Conservation (phyloP, 2,888 invertebrate species). For the Operophtera brumata region DNA sequence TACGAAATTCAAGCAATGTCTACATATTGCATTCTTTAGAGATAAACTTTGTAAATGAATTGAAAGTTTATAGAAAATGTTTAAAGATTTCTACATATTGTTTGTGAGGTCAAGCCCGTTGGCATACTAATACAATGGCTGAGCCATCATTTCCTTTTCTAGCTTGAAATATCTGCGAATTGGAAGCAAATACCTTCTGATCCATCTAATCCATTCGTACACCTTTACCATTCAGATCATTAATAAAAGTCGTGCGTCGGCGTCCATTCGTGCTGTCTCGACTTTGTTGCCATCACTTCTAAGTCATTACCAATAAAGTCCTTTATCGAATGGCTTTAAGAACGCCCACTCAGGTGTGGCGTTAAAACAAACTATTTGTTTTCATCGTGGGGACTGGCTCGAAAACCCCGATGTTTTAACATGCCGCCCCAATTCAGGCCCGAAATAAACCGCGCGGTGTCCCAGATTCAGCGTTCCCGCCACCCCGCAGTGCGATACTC, state of each 20-base stretch:
- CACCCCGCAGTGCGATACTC: constrained; percentile 42
- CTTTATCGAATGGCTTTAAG: constrained; percentile 38
- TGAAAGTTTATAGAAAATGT: background rate
- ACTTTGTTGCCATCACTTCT: constrained; percentile 35
- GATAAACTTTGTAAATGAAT: no score
- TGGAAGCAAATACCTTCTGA: background rate
- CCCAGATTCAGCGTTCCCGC: constrained; percentile 58
- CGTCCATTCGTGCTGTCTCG: constrained; percentile 27
- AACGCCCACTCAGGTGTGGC: constrained; percentile 59
- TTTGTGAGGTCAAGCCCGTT: background rate
- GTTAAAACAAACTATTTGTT: constrained; percentile 61
- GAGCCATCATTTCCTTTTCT: no score
- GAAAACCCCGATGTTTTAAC: constrained; percentile 71
- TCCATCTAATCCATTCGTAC: constrained; percentile 19
- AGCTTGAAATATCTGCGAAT: no score
- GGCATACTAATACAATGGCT: background rate
- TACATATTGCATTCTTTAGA: no score
- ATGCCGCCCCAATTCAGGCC: constrained; percentile 70
- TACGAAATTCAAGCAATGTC: no score
- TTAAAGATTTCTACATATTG: background rate
- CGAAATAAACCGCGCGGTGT: constrained; percentile 69
- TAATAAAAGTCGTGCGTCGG: constrained; percentile 44
- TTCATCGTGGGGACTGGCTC: constrained; percentile 54
- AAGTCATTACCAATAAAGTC: constrained; percentile 38
- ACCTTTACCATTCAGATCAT: constrained; percentile 38